Evolutionary conservation across 2,113 vertebrate species (phyloP), one percentile per base, ranked within the genome.

Genomic region (Syngnathus floridae): DNA sequence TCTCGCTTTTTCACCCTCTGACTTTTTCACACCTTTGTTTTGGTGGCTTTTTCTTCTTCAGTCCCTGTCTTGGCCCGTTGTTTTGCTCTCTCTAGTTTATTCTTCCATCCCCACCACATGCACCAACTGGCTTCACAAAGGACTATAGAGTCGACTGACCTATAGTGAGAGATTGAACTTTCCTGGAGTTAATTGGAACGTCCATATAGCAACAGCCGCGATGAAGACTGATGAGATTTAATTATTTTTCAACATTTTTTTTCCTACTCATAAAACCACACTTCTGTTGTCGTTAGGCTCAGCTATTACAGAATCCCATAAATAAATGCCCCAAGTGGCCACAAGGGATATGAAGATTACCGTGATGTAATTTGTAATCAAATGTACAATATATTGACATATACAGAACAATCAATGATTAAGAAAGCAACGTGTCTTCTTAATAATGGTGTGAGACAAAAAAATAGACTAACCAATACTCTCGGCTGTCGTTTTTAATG

Each of bases 171-270:
- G 58, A 77, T 76, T 51, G 51, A 9, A 52, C 66, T 73, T 73
- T 70, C 67, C 57, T 67, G 45, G 62, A 66, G 67, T 26, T 71
- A 75, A 84, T 78, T 65, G 71, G 55, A 78, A 74, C 64, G 73
- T 77, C 71, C 66, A 48, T 61, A 22, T 62, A 63, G 66, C 48
- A 65, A 71, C 31, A 46, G 37, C 31, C 13, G 46, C 37, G 38
- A 73, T 73, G 60, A 74, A 75, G 75, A 81, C 52, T 46, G 41
- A 76, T 66, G 58, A 65, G 21, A 37, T 38, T 4, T 12, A 4
- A 62, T 48, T 67, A 66, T 45, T 49, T 68, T 63, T 16, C 26
- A 62, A 61, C 14, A 61, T 71, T 59, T 8, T 37, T 68, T 66
- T 66, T 63, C 1, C 6, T 10, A 26, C 51, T 26, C 3, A 12